A percentile compares a stretch with the other conserved stretches of the same genome.
Evolutionary conservation across 2,113 vertebrate genomes (phyloP).

Genomic region (Eolophus roseicapilla): DNA sequence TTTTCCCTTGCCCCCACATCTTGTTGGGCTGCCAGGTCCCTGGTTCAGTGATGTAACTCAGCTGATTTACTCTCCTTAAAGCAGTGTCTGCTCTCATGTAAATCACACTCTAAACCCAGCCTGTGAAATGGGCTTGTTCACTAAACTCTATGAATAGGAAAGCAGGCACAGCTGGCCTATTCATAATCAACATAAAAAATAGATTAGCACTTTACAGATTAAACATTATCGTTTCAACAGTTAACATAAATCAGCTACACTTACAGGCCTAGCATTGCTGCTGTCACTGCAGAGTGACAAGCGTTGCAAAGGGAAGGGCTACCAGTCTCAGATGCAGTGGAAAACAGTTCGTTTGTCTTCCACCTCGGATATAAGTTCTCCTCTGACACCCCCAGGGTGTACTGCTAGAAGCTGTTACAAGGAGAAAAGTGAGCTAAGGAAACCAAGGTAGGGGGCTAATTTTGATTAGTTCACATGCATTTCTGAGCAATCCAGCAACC

Average conservation of each 20-base stretch:
- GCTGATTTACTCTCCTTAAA: constrained; percentile 24
- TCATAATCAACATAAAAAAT: constrained; percentile 86
- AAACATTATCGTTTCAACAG: constrained; percentile 81
- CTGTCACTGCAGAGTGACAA: background rate
- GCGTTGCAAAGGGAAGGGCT: background rate
- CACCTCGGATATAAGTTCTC: background rate
- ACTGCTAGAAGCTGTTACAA: background rate
- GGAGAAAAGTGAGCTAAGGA: background rate
- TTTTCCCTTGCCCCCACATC: background rate
- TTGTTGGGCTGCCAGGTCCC: background rate
- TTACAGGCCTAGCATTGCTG: constrained; percentile 37
- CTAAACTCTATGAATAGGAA: constrained; percentile 79
- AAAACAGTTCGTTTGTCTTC: background rate
- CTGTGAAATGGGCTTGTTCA: constrained; percentile 66
- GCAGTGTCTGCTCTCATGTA: constrained; percentile 40
- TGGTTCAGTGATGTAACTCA: background rate
- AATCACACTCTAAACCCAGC: constrained; percentile 58
- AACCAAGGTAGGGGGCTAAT: background rate
- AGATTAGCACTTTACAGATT: constrained; percentile 85
- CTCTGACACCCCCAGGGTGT: background rate
- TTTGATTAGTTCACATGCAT: background rate
- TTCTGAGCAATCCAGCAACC: background rate
- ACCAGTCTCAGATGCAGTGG: background rate
- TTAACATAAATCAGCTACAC: constrained; percentile 77
- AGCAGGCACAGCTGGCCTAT: constrained; percentile 83